phyloP scores from a whole-genome alignment of 1,140 invertebrate species.

The Linepithema humile region DNA sequence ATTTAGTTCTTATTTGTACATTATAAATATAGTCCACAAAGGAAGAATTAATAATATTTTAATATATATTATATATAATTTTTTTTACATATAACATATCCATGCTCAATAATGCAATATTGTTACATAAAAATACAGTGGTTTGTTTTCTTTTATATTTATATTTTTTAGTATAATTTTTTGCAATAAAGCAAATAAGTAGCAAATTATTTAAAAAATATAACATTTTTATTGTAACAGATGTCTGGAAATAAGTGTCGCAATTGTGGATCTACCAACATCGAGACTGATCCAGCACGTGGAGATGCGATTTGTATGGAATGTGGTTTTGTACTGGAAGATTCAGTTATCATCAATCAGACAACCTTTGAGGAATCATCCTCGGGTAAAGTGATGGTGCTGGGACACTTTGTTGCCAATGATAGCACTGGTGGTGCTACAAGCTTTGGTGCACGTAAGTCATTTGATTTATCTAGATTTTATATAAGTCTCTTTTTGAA shows the following conservation, averaged over 20 bases:
- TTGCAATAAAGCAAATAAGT: no score
- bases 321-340: constrained; percentile 98
- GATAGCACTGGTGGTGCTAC: constrained; percentile 93
- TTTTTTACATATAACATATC: no score
- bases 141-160: no score
- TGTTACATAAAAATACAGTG: no score
- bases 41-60: no score
- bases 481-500: neutral
- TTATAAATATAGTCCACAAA: no score
- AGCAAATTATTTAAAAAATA: no score
- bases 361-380: constrained; percentile 97
- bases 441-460: constrained; percentile 88
- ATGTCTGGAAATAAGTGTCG: constrained; percentile 91
- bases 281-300: constrained; percentile 95
- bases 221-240: constrained; percentile 64
- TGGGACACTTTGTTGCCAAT: constrained; percentile 96
- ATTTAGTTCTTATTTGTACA: no score
- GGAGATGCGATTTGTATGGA: constrained; percentile 98
- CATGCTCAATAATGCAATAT: no score
- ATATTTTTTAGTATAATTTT: no score
- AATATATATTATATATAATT: no score
- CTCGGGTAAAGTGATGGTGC: constrained; percentile 93
- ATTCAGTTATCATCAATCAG: constrained; percentile 98
- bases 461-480: neutral
- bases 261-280: constrained; percentile 97